Base-by-base conservation (phyloP, 2,113 vertebrate species). In the Lamprologus speciosus region DNA sequence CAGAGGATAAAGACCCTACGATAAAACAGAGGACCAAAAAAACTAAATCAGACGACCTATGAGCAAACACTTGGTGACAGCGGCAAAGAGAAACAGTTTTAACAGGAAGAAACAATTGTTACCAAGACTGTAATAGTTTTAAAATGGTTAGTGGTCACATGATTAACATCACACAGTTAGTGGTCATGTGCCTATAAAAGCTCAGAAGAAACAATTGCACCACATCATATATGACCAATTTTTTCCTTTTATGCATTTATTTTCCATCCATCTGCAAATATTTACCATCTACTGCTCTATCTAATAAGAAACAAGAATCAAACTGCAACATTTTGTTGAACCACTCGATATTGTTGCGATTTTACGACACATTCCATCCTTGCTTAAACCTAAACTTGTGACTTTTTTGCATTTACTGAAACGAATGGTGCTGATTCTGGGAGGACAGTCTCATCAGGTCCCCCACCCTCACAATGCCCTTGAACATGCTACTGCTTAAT, bases 201-300 rank as follows among this genome's bases (percentile, higher is more conserved):
- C 19, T 68, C 63, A 40, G 42, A 28, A 75, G 23, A 75, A 75
- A 75, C 14, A 12, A 75, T 7, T 47, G 40, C 42, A 2, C 14
- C 70, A 75, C 42, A 28, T 0, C 23, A 47, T 2, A 75, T 0
- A 47, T 47, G 2, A 8, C 68, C 11, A 17, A 0, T 19, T 0
- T 31, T 50, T 50, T 0, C 23, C 26, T 50, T 78, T 19, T 78
- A 5, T 31, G 23, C 16, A 47, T 31, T 50, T 75, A 19, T 31
- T 50, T 75, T 47, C 23, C 23, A 28, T 19, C 42, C 42, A 75
- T 47, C 6, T 19, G 14, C 42, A 75, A 8, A 28, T 3, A 23
- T 37, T 8, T 8, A 65, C 19, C 60, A 47, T 75, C 0, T 75
- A 28, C 68, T 75, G 2, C 21, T 35, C 10, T 35, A 63, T 35